Evolutionary conservation across 2,797 vertebrate genomes (phyloP), one percentile per base, ranked within the genome.

Genomic region (Enteromius thamalakanensis): DNA sequence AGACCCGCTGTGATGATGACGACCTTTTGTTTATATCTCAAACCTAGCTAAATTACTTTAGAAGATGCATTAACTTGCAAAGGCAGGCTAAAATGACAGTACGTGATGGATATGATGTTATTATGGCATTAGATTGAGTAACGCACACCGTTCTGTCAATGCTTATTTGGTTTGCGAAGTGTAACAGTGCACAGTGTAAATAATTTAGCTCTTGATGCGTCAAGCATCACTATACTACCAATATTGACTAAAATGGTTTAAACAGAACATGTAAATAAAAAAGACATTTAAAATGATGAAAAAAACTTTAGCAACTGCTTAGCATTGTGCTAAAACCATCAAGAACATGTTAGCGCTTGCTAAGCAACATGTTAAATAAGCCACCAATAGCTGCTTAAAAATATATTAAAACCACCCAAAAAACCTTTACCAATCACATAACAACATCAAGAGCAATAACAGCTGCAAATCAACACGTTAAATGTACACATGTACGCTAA

Each of bases 1-100:
- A 72, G 47, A 21, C 60, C 23, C 17, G 2, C 60, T 74, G 70
- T 5, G 15, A 76, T 68, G 74, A 83, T 6, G 49, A 32, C 6
- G 19, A 40, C 49, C 19, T 69, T 62, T 82, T 68, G 49, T 58
- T 82, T 45, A 42, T n/a, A 17, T 23, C 49, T 11, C 34, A 68
- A 11, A 17, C 72, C 6, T 9, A 53, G 80, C 71, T 67, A 64
- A 74, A 74, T 74, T 37, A 23, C 3, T 49, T 62, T 32, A 40
- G 15, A 62, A 72, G 26, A 34, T 4, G 3, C 40, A 37, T 62
- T 58, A 58, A 68, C 40, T 21, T 15, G 32, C 32, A 58, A 49
- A 47, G 26, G 6, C n/a, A 58, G 23, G 23, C 51, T 70, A 4
- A 34, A 53, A 10, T 51, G 17, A 37, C 49, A 58, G 26, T 3